A percentile compares a stretch with the other conserved stretches of the same genome.
Evolutionary conservation across 2,797 vertebrate species (phyloP).

Genomic region (Holocentrus rufus): DNA sequence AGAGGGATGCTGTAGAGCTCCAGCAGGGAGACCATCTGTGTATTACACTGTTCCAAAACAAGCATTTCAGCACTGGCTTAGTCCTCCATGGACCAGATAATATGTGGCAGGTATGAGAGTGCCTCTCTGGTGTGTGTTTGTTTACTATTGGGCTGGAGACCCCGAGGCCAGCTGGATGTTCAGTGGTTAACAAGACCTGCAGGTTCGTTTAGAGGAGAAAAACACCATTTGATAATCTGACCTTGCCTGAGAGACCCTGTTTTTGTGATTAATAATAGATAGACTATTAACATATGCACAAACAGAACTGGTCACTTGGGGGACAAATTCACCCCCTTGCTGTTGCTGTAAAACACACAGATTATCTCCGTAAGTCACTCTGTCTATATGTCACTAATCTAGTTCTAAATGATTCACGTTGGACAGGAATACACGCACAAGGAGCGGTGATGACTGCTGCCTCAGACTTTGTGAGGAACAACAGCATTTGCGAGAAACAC

Average conservation of each 20-base stretch:
- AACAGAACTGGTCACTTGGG: conserved; percentile 28
- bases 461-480: conserved; percentile 34
- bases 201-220: conserved; percentile 14
- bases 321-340: conserved; percentile 14
- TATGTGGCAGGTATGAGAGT: conserved; percentile 51
- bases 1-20: conserved; percentile 61
- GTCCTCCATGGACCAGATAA: conserved; percentile 44
- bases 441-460: conserved; percentile 21
- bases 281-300: conserved; percentile 27
- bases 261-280: conserved; percentile 57
- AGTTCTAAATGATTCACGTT: conserved; percentile 20
- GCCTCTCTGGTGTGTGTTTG: conserved; percentile 36
- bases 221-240: conserved; percentile 43
- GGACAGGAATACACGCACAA: conserved; percentile 29
- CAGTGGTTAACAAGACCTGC: conserved; percentile 11
- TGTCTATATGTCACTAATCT: conserved; percentile 36
- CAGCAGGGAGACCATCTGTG: conserved; percentile 83
- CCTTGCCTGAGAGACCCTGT: conserved; percentile 35
- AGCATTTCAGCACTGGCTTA: conserved; percentile 37
- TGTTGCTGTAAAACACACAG: conserved; percentile 42
- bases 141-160: conserved; percentile 36
- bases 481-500: conserved; percentile 56
- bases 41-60: conserved; percentile 62
- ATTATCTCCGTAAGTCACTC: conserved; percentile 19
- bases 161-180: conserved; percentile 30